Evolutionary conservation across 92 coral and sea anemone species (phyloP), one percentile per base, ranked within the genome.

Genomic region (Epizoanthus stellaris): DNA sequence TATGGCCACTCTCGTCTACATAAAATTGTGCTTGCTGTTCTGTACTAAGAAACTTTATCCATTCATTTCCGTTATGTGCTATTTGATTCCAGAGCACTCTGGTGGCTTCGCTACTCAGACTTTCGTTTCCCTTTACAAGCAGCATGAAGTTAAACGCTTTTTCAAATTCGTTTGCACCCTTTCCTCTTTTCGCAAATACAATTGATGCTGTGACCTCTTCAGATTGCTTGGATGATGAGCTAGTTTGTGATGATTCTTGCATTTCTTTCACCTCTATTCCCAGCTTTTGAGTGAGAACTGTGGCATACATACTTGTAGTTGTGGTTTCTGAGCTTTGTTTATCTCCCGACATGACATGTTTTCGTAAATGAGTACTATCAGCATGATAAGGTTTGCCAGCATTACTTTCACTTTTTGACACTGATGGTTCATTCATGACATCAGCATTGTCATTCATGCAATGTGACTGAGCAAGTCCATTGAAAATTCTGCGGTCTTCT

Each of bases 91-190:
- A 63, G 38, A 63, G 68, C 36, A 5, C 68, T 63, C 68, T 63
- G 34, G 34, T 63, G 2, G 20, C 25, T 14, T 63, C 68, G 9
- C 4, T 63, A 63, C 68, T 63, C 20, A 63, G 68, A 13, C 3
- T 63, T 63, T 63, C 11, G 68, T 20, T 14, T 63, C 68, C 68
- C 13, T 63, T 63, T 21, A 63, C 36, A 13, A 63, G 68, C 36
- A 63, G 68, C 68, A 63, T 13, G 25, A 63, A 63, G 68, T 63
- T 63, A 63, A 63, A 63, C 25, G 68, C 11, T 36, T 21, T 63
- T 21, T 63, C 68, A 63, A 63, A 17, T 63, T 63, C 68, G 38
- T 63, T 63, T 63, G 68, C 68, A 63, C 68, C 25, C 25, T 63
- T 63, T 21, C 68, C 68, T 5, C 68, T 63, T 63, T 63, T 63